Base-by-base conservation (phyloP, 2,797 vertebrate genomes). In the Crossoptilon crossoptilon region DNA sequence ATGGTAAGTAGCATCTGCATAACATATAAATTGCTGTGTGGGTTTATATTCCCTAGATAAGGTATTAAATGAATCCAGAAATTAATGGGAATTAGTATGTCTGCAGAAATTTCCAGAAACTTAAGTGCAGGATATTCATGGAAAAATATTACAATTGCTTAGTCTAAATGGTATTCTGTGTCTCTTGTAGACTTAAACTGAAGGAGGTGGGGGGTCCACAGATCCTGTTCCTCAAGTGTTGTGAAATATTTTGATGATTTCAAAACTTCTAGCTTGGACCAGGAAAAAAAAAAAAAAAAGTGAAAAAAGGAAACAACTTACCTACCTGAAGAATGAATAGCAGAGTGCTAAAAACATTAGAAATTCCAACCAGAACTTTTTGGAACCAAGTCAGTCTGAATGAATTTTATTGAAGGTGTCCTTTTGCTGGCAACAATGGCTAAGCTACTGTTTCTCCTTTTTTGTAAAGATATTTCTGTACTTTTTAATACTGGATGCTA, bases 31-130 rank as follows among this genome's bases (percentile, higher is more conserved):
- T 35, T 48, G 63, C 27, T 71, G 11, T 44, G 56, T 56, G 44
- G 29, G 11, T 75, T 64, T 9, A 46, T 74, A 60, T 62, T 53
- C 29, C 29, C 33, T 55, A 81, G 21, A 35, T 69, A 64, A 72
- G 69, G 23, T 55, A 10, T 21, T 86, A 81, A 62, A 23, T 33
- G 58, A 49, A n/a, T 41, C 31, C 46, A 81, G n/a, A 55, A 31
- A 23, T 31, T 73, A 85, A 68, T 27, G 22, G 44, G 9, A 91
- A 85, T 60, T 48, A 64, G 49, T 71, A 79, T 51, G 21, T 71
- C 83, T 71, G 22, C 63, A 90, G 49, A 90, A 87, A 81, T 66
- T 88, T 87, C 53, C 67, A 78, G 17, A 22, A 74, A 86, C 14
- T 55, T 46, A 71, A n/a, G 11, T 14, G 18, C 22, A 77, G 49